Conservation (phyloP, 2,113 vertebrate genomes). For the Coryphaenoides rupestris region DNA sequence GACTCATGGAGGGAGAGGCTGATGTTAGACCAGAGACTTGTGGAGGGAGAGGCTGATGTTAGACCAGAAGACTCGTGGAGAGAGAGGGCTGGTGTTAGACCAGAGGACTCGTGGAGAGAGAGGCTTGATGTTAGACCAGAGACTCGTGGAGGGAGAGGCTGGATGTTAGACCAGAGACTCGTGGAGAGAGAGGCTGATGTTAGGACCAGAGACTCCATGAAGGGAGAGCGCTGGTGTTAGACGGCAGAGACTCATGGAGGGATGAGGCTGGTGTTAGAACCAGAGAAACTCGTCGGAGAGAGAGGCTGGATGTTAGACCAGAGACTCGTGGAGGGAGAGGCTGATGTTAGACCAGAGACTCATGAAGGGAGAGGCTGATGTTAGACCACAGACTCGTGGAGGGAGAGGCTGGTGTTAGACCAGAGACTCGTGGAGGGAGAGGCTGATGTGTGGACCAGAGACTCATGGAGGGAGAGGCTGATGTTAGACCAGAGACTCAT, state of each 20-base stretch:
- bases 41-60: slow-evolving; percentile 3
- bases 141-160: neutral
- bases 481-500: slow-evolving; percentile 7
- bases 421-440: no score
- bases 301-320: neutral
- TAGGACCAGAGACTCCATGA: neutral
- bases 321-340: neutral
- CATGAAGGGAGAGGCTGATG: neutral
- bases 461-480: neutral
- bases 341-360: neutral
- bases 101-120: no score
- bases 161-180: neutral
- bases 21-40: neutral
- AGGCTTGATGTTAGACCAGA: no score
- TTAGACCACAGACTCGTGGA: neutral
- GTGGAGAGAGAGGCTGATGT: neutral
- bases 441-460: neutral
- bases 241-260: no score
- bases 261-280: neutral
- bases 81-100: no score
- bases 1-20: neutral
- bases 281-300: slow-evolving; percentile 10
- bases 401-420: slow-evolving; percentile 1
- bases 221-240: no score
- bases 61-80: no score